Evolutionary conservation across 2,113 vertebrate species (phyloP).

Genomic region (Elaphurus davidianus): DNA sequence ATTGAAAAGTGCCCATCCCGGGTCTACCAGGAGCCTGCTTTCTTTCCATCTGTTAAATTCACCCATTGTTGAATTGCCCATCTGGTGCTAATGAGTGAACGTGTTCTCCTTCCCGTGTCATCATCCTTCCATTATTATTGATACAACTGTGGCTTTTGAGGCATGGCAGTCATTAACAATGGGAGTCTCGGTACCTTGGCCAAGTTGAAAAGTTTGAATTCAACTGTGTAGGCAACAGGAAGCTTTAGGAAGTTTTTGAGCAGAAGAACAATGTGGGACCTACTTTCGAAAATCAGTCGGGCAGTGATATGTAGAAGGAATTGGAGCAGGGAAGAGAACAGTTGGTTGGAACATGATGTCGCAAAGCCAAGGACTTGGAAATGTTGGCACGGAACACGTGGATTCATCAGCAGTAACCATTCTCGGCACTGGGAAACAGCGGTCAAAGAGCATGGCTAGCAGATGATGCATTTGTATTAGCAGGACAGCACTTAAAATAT

Average conservation of each 20-base stretch:
- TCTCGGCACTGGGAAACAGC: background rate
- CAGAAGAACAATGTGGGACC: constrained; percentile 12
- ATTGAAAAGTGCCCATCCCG: background rate
- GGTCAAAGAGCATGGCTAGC: constrained; percentile 44
- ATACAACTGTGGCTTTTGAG: background rate
- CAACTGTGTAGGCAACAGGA: background rate
- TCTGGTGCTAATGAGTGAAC: background rate
- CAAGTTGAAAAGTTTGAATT: background rate
- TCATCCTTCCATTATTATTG: background rate
- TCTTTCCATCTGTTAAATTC: background rate
- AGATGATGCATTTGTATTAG: constrained; percentile 43
- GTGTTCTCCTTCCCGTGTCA: background rate
- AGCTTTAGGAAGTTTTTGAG: background rate
- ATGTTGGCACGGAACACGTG: constrained; percentile 35
- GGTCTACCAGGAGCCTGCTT: background rate
- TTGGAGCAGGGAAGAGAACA: constrained; percentile 59
- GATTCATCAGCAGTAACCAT: constrained; percentile 38
- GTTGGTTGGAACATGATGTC: constrained; percentile 50
- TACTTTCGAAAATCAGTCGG: constrained; percentile 62
- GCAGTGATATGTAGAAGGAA: constrained; percentile 36
- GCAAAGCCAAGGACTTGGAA: constrained; percentile 50
- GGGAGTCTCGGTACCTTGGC: background rate
- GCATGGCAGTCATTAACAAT: background rate
- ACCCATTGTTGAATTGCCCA: background rate
- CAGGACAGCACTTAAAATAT: constrained; percentile 33